Evolutionary conservation across 2,888 invertebrate genomes (phyloP).

Genomic region (Cinara cedri): DNA sequence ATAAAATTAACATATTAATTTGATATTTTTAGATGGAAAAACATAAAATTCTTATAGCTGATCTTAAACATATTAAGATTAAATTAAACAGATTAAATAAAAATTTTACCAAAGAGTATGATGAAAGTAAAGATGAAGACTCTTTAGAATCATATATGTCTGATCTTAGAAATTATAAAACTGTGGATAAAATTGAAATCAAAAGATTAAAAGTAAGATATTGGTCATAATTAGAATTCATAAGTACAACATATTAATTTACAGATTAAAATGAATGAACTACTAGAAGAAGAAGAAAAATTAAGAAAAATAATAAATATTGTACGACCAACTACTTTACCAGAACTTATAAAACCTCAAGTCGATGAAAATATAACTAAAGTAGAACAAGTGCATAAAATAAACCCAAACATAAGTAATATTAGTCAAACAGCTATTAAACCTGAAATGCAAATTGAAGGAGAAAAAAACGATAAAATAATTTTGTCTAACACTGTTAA

Average conservation of each 20-base stretch:
- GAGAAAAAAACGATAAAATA: conserved; percentile 16
- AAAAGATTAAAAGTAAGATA: conserved; percentile 65
- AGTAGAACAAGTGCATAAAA: neutral
- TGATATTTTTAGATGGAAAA: conserved; percentile 68
- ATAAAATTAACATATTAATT: neutral
- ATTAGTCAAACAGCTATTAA: neutral
- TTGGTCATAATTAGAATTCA: neutral
- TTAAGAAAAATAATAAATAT: conserved; percentile 76
- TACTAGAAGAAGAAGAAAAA: conserved; percentile 73
- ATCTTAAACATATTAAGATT: conserved; percentile 65
- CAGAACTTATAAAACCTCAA: conserved; percentile 63
- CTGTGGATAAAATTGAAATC: conserved; percentile 72
- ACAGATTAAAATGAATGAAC: conserved; percentile 71
- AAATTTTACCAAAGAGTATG: conserved; percentile 50
- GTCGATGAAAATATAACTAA: conserved; percentile 23
- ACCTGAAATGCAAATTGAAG: neutral
- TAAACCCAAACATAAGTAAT: conserved; percentile 2
- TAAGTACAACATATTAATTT: neutral
- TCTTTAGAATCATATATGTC: conserved; percentile 86
- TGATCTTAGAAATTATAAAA: conserved; percentile 68
- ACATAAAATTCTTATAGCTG: conserved; percentile 65
- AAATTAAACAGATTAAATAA: conserved; percentile 56
- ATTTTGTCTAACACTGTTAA: neutral
- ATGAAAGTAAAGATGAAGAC: conserved; percentile 66
- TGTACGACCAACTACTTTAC: conserved; percentile 72